Evolutionary conservation across 2,797 vertebrate species (phyloP).

Genomic region (Acanthornis magna): DNA sequence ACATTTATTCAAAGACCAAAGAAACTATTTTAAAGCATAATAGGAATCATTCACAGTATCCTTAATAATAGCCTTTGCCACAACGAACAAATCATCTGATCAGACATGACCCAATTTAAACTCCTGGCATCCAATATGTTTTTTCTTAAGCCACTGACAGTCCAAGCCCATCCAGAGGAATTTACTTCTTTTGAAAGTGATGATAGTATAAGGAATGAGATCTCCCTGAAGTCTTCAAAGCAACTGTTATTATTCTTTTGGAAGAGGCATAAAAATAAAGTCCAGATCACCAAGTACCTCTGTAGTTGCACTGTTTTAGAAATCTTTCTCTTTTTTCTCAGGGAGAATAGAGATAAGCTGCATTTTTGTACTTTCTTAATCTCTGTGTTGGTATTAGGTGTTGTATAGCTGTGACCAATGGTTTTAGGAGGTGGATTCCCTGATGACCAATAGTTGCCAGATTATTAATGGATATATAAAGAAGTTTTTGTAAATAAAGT

Average conservation of each 20-base stretch:
- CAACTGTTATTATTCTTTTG: neutral
- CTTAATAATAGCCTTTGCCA: neutral
- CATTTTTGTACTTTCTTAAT: too few species aligned
- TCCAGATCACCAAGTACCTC: neutral
- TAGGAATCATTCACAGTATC: neutral
- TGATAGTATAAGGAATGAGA: neutral
- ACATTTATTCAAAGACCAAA: neutral
- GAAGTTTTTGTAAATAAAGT: too few species aligned
- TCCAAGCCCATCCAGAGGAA: neutral
- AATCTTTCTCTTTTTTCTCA: too few species aligned
- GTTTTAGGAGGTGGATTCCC: too few species aligned
- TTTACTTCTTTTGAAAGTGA: neutral
- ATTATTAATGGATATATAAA: too few species aligned
- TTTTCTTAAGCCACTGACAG: neutral
- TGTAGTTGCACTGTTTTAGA: too few species aligned
- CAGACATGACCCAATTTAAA: neutral
- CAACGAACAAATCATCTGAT: neutral
- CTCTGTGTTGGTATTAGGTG: too few species aligned
- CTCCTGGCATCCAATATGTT: neutral
- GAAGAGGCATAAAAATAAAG: neutral
- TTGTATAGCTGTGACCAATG: too few species aligned
- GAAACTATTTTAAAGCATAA: neutral
- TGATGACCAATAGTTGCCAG: too few species aligned
- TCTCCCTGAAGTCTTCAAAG: neutral
- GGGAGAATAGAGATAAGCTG: too few species aligned